Base-by-base conservation (phyloP, 2,888 invertebrate species). In the Hypsopygia costalis region DNA sequence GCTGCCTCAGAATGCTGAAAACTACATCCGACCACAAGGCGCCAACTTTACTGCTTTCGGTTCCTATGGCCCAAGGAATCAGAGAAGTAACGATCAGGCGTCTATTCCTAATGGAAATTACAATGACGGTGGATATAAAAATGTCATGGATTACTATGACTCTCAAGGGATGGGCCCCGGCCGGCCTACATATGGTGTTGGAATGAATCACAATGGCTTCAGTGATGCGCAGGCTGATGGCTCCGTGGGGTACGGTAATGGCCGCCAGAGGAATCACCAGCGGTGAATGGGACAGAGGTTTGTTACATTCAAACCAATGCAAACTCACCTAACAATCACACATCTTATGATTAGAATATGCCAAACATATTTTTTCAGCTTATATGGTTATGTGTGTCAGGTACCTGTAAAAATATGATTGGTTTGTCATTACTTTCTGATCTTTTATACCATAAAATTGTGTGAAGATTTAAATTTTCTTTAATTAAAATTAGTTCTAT, bases 261-360 rank as follows among this genome's bases (percentile, higher is more conserved):
- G 85, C 87, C 88, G 88, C 83, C 88, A 85, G 86, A 82, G 85
- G 69, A 81, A 82, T 72, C 86, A 81, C 72, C 87, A 83, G 59
- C 83, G 86, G 73, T 87, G 86, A 86, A 81, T 69, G 63, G 56
- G 52, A 68, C 64, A 58, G 88, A 88, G 88, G 88, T 88, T 86
- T 88, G 88, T 88, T 82, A 74, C 61, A 75, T 79, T 81, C 75
- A 76, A 81, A 80, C 85, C 83, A 81, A 83, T 80, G 81, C 74
- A 68, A 75, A 71, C 74, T 79, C 79, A 78, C 78, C 70, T 76
- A 73, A 71, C 69, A 51, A 47, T 52, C 53, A 53, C 51, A 58
- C 41, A 36, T 44, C 30, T 47, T 39, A 40, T 44, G 34, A 6
- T 36, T 34, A 11, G 16, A 41, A 46, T 44, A 37, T 52, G 50